Conservation (phyloP, 92 coral and sea anemone species). For the Metridium senile region DNA sequence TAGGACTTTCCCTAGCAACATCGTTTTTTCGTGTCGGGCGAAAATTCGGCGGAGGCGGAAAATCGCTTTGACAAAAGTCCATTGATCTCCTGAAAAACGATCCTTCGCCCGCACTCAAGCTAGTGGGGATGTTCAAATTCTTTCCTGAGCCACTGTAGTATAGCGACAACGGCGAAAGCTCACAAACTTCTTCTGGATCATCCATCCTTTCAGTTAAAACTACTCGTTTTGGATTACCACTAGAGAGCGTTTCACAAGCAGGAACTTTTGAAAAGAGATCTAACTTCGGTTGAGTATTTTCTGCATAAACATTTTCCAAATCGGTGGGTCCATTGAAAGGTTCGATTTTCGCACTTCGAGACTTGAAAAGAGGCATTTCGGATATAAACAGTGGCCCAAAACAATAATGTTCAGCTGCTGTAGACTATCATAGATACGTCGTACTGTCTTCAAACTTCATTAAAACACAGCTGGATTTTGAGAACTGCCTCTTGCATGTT, state of each 20-base stretch:
- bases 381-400: neutral
- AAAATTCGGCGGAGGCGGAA: conserved; percentile 4
- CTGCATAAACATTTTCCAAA: neutral
- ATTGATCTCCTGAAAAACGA: conserved; percentile 11
- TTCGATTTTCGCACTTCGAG: conserved; percentile 21
- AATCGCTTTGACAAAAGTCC: conserved; percentile 17
- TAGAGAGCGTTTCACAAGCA: neutral
- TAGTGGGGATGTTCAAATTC: neutral
- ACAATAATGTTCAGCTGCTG: neutral
- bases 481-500: neutral
- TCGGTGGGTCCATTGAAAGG: conserved; percentile 5
- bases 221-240: neutral
- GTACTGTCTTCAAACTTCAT: neutral
- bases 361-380: conserved; percentile 23
- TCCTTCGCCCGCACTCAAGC: neutral
- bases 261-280: neutral
- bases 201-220: conserved; percentile 27
- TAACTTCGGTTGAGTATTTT: neutral
- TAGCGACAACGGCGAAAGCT: conserved; percentile 17
- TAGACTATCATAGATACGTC: too few relatives aligned
- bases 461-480: neutral
- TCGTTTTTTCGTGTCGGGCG: conserved; percentile 57
- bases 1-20: conserved; percentile 13
- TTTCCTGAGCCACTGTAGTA: neutral
- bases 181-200: conserved; percentile 61